phyloP scores from a whole-genome alignment of 2,113 vertebrate genomes.

The Cyanoramphus novaezelandiae region DNA sequence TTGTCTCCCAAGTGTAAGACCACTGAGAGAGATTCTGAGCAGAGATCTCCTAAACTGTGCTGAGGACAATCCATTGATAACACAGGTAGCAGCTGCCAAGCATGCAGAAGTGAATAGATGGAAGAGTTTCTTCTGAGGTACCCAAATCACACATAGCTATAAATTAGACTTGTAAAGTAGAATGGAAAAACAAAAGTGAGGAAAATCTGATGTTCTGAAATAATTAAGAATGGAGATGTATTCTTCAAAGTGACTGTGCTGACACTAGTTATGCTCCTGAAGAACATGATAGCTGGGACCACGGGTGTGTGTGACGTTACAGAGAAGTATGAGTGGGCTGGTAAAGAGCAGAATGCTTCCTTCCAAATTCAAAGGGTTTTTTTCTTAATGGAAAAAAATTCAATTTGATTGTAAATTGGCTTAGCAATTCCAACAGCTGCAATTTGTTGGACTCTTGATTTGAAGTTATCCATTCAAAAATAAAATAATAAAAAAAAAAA shows the following conservation, averaged over 20 bases:
- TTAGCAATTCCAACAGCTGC: neutral
- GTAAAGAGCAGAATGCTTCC: neutral
- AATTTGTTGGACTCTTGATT: neutral
- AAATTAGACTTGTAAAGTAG: neutral
- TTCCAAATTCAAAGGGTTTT: neutral
- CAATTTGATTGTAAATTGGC: neutral
- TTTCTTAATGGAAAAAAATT: neutral
- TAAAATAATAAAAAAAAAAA: neutral
- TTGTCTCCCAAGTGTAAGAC: slow-evolving; percentile 7
- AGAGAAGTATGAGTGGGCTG: neutral
- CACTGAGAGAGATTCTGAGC: neutral
- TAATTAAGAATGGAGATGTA: neutral
- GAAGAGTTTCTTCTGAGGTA: slow-evolving; percentile 1
- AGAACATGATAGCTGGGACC: neutral
- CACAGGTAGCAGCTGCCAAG: slow-evolving; percentile 3
- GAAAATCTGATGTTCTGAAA: neutral
- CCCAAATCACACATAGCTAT: neutral
- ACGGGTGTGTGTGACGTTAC: neutral
- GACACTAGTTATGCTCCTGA: neutral
- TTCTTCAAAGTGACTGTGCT: neutral
- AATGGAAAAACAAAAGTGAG: neutral
- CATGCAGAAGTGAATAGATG: neutral
- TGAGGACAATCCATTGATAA: neutral
- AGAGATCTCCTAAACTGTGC: slow-evolving; percentile 25
- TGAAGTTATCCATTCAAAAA: neutral